Conservation (phyloP, 2,888 invertebrate species). For the Euproctis similis region DNA sequence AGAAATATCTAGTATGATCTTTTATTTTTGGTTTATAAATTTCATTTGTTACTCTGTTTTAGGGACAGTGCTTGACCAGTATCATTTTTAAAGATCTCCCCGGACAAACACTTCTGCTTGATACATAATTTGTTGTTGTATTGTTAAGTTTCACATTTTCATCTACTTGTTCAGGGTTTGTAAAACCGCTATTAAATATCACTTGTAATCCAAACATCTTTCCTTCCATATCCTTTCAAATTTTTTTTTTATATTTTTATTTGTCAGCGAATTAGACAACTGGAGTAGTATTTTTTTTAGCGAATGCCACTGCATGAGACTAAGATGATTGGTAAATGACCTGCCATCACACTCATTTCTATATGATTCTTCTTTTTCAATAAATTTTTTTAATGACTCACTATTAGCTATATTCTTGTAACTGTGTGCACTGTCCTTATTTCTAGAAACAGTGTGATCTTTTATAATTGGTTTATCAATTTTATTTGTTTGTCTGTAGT, state of each 20-base stretch:
- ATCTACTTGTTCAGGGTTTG: too few species aligned
- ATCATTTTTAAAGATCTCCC: too few species aligned
- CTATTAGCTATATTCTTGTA: conserved; percentile 40
- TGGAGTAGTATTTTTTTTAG: conserved; percentile 52
- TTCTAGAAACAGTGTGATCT: neutral
- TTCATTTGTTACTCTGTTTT: too few species aligned
- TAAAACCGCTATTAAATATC: too few species aligned
- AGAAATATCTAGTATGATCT: too few species aligned
- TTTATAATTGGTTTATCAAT: conserved; percentile 25
- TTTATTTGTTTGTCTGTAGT: conserved; percentile 6
- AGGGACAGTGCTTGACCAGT: too few species aligned
- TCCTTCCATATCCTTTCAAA: conserved; percentile 59
- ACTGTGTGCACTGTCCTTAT: conserved; percentile 25
- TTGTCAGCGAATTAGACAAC: conserved; percentile 33
- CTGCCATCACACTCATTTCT: conserved; percentile 40
- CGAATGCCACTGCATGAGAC: conserved; percentile 74
- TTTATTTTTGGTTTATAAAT: too few species aligned
- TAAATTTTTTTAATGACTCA: conserved; percentile 39
- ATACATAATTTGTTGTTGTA: too few species aligned
- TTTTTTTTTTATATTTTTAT: conserved; percentile 52
- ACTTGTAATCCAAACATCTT: conserved; percentile 53
- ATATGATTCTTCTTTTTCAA: conserved; percentile 47
- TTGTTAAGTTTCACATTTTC: too few species aligned
- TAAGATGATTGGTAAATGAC: conserved; percentile 56
- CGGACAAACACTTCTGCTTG: too few species aligned